Base-by-base conservation (phyloP, 2,797 vertebrate species). In the Clarias platycephalus region DNA sequence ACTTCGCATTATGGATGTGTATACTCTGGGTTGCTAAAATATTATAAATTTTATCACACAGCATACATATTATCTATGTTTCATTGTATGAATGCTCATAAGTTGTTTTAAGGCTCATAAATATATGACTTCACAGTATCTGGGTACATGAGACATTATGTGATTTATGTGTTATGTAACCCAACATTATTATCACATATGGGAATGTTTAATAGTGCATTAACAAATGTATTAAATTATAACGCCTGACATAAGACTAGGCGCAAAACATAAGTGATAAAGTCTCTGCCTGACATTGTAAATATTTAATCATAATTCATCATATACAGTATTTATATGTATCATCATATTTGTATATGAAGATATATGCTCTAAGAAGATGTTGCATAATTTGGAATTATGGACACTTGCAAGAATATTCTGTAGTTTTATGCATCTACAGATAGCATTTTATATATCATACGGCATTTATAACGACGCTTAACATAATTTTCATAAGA, bases 401-500 rank as follows among this genome's bases (percentile, higher is more conserved):
- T 37, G 34, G 31, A 2, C 6, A 16, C 2, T 1, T 66, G 1
- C 22, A 37, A 37, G 31, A 68, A 44, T 16, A 12, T 22, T 70
- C 40, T 15, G 24, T 40, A 70, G 20, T 24, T 9, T 5, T 53
- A 26, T 26, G 6, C 40, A 49, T 53, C 44, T 28, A 55, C 40
- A 44, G 40, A 44, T 75, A 31, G 31, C 8, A 26, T 44, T 16
- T 53, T 53, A 74, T 58, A 58, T 12, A 34, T 16, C 18, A 34
- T 77, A 77, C 4, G 2, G 22, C 34, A 76, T 1, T 8, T 77
- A 22, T 15, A 15, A 60, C 9, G 7, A 5, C 5, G 26, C 18
- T 20, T 5, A 57, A 20, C 53, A 75, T 28, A 1, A 63, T n/a
- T 31, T 34, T n/a, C 31, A 87, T 84, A 22, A 89, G 75, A 87